These are phyloP conservation scores for Microtus pennsylvanicus DNA, from an alignment of 2,113 vertebrate genomes.

Conservation along the genomic window DNA sequence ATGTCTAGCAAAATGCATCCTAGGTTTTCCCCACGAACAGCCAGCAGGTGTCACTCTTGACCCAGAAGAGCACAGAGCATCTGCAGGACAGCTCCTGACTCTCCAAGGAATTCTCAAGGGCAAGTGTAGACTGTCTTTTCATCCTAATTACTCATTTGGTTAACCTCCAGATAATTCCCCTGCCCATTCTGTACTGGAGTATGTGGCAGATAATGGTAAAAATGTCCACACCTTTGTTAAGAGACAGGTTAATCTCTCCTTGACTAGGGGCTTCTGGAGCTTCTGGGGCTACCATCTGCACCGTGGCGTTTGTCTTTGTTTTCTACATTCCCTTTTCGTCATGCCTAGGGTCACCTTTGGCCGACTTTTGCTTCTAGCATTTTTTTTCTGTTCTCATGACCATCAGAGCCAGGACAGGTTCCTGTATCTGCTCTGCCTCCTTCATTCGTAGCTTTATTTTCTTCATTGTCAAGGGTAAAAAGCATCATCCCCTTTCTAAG, in stretches of 20 bases:
- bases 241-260: background rate
- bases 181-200: background rate
- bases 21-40: background rate
- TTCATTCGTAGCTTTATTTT: background rate
- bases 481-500: background rate
- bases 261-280: background rate
- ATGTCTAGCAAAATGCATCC: background rate
- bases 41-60: constrained; percentile 86
- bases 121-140: background rate
- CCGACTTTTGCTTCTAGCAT: background rate
- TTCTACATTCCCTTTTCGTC: background rate
- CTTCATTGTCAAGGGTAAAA: background rate
- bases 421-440: background rate
- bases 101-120: background rate
- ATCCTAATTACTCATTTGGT: background rate
- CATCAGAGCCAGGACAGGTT: background rate
- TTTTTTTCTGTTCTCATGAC: background rate
- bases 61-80: constrained; percentile 47
- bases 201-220: background rate
- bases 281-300: background rate
- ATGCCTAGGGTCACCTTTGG: rapidly evolving
- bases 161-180: background rate
- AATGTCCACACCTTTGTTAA: background rate
- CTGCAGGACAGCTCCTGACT: background rate
- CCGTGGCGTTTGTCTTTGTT: background rate